Conservation (phyloP, 1,140 invertebrate species). For the Calliopsis andreniformis region DNA sequence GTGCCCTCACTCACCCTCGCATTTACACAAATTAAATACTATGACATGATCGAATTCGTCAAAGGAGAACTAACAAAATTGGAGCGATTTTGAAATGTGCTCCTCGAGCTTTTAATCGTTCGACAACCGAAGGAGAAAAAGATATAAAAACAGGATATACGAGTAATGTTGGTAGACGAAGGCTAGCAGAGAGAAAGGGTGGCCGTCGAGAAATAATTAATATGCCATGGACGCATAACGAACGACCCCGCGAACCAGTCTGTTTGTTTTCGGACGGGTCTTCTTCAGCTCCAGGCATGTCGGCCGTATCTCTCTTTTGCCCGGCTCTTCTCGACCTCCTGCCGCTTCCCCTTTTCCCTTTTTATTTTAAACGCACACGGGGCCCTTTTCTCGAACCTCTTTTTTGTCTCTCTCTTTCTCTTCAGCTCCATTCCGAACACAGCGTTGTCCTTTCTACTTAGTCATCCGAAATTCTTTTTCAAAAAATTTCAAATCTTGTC, state of each 20-base stretch:
- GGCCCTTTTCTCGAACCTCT: conserved; percentile 34
- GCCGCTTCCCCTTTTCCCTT: conserved; percentile 62
- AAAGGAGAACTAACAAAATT: not conserved
- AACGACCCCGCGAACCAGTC: conserved; percentile 69
- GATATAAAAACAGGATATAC: conserved; percentile 36
- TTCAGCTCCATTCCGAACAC: conserved; percentile 21
- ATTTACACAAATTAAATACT: conserved; percentile 6
- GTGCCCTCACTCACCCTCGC: too few species aligned
- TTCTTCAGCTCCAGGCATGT: conserved; percentile 59
- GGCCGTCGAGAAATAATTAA: conserved; percentile 74
- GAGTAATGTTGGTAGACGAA: conserved; percentile 15
- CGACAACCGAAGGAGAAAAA: conserved; percentile 25
- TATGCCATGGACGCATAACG: conserved; percentile 76
- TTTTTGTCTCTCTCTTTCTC: conserved; percentile 32
- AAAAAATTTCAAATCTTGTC: not conserved
- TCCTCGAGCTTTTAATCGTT: conserved; percentile 39
- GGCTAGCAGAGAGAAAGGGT: conserved; percentile 8
- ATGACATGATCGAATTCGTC: not conserved
- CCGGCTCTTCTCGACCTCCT: conserved; percentile 66
- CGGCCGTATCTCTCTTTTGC: conserved; percentile 57
- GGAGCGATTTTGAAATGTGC: conserved; percentile 1
- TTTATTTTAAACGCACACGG: conserved; percentile 68
- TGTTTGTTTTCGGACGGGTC: conserved; percentile 75
- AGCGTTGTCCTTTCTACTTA: not conserved
- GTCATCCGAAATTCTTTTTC: conserved; percentile 13